These are phyloP conservation scores for Strigamia crassipes DNA, from an alignment of 2,888 invertebrate genomes.

Conservation along the genomic window DNA sequence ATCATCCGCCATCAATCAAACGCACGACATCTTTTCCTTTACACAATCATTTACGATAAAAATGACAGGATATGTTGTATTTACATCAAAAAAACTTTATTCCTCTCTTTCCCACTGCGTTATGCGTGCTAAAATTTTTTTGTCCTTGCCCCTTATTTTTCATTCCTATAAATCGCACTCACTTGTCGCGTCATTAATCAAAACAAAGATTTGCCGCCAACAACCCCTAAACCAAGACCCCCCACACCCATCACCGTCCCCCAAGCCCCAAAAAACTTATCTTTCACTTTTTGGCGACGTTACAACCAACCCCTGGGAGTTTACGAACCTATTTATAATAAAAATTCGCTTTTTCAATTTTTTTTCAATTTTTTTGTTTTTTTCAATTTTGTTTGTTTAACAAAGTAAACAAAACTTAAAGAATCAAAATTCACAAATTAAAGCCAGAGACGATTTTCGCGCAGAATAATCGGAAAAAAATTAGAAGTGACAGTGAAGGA, in stretches of 20 bases:
- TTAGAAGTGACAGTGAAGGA: neutral
- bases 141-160: neutral
- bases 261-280: neutral
- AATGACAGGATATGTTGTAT: neutral
- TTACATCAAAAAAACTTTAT: neutral
- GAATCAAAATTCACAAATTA: neutral
- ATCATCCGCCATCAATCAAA: neutral
- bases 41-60: neutral
- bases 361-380: neutral
- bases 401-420: slow-evolving; percentile 10
- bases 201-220: slow-evolving; percentile 13
- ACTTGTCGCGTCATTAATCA: slow-evolving; percentile 6
- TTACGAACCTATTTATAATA: neutral
- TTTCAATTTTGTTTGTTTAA: neutral
- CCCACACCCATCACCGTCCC: neutral
- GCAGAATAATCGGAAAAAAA: neutral
- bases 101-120: neutral
- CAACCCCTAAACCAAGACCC: neutral
- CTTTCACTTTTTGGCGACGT: slow-evolving; percentile 8
- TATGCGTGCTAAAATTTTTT: neutral
- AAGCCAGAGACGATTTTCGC: neutral
- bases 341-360: neutral
- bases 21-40: neutral
- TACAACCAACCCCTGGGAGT: neutral
- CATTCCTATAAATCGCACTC: slow-evolving; percentile 7